phyloP scores from a whole-genome alignment of 2,888 invertebrate genomes.

The Plemyria rubiginata region DNA sequence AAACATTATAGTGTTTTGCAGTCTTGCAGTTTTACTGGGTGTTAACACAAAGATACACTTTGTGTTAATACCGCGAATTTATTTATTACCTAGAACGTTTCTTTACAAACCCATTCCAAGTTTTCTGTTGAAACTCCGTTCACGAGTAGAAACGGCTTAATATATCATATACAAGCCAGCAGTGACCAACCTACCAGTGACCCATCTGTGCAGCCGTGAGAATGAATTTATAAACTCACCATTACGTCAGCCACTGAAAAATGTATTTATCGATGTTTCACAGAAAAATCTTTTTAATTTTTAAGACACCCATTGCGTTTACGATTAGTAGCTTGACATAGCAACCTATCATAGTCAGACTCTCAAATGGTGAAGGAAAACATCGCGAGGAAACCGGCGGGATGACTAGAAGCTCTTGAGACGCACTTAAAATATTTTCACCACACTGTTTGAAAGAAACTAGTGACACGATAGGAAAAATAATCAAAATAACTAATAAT shows the following conservation, averaged over 20 bases:
- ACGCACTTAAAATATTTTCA: too few species aligned
- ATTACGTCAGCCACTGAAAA: slow-evolving; percentile 8
- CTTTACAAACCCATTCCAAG: not conserved
- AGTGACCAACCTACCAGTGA: slow-evolving; percentile 3
- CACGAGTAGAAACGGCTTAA: not conserved
- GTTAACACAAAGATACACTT: not conserved
- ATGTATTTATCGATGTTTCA: not conserved
- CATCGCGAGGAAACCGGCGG: too few species aligned
- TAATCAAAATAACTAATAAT: too few species aligned
- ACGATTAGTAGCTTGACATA: too few species aligned
- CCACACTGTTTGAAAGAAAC: too few species aligned
- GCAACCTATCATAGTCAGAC: too few species aligned
- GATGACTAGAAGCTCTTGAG: too few species aligned
- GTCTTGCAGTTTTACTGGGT: slow-evolving; percentile 10
- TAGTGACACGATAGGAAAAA: too few species aligned
- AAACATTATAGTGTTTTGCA: slow-evolving; percentile 11
- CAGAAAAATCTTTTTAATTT: too few species aligned
- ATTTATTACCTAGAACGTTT: slow-evolving; percentile 3
- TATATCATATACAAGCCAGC: slow-evolving; percentile 1
- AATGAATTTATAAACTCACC: slow-evolving; percentile 1
- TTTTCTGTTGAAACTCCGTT: not conserved
- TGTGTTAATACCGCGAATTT: not conserved
- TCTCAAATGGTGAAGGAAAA: too few species aligned
- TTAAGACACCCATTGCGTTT: too few species aligned
- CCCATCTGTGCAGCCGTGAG: slow-evolving; percentile 20